Evolutionary conservation across 2,113 vertebrate genomes (phyloP).

Genomic region (Diphyllodes magnificus): DNA sequence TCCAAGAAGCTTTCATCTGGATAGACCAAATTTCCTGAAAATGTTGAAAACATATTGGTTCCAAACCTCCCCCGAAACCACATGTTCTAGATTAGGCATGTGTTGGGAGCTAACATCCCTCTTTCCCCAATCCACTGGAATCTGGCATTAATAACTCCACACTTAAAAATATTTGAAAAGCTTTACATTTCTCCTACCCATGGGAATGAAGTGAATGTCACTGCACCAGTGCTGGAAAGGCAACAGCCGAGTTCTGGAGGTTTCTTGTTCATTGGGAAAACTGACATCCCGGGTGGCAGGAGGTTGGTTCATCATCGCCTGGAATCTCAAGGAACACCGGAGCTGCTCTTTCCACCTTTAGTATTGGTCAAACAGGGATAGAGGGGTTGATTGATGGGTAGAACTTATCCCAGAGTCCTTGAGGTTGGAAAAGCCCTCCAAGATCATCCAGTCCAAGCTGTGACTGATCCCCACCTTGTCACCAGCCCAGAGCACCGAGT

Average conservation of each 20-base stretch:
- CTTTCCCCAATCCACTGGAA: neutral
- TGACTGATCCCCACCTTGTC: neutral
- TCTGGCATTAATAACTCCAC: conserved; percentile 36
- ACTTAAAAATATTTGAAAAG: conserved; percentile 6
- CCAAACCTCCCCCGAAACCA: conserved; percentile 32
- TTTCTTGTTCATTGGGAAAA: neutral
- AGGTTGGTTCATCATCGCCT: neutral
- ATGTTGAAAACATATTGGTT: conserved; percentile 57
- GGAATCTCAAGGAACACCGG: neutral
- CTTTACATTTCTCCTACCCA: neutral
- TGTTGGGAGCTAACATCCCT: conserved; percentile 45
- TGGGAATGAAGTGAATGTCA: neutral
- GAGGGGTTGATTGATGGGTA: neutral
- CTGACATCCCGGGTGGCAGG: accelerated
- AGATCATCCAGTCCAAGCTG: neutral
- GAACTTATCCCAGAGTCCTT: neutral
- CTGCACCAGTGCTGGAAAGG: neutral
- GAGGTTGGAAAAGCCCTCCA: neutral
- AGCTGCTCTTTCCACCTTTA: neutral
- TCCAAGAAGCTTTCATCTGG: conserved; percentile 64
- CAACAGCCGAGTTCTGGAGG: neutral
- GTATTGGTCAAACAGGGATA: neutral
- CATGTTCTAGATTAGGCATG: conserved; percentile 55
- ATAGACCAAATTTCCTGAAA: conserved; percentile 64
- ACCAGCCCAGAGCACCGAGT: neutral